These are phyloP conservation scores for Clepsis dumicolana DNA, from an alignment of 2,888 invertebrate genomes.

Conservation along the genomic window DNA sequence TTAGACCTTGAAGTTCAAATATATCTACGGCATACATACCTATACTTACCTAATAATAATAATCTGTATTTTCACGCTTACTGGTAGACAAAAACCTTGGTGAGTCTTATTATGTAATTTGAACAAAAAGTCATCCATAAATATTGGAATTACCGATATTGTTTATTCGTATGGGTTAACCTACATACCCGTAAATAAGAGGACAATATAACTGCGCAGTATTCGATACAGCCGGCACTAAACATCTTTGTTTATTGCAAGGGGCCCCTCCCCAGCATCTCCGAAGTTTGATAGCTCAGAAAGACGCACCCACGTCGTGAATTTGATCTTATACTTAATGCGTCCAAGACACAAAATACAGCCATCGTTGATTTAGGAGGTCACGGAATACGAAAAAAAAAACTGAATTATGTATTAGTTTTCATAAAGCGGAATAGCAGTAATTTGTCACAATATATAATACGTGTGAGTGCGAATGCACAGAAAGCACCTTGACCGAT, in stretches of 20 bases:
- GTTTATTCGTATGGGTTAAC: conserved; percentile 1
- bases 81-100: conserved; percentile 83
- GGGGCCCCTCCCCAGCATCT: conserved; percentile 1
- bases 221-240: not conserved
- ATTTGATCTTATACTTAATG: not conserved
- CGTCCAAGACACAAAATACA: not conserved
- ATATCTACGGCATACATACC: conserved; percentile 41
- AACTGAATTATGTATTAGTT: not conserved
- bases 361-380: not conserved
- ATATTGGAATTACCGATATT: not conserved
- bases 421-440: not conserved
- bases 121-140: conserved; percentile 17
- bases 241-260: conserved; percentile 17
- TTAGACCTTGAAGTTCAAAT: conserved; percentile 49
- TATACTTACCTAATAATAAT: conserved; percentile 54
- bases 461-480: conserved; percentile 26
- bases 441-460: conserved; percentile 20
- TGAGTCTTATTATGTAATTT: conserved; percentile 67
- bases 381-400: not conserved
- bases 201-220: conserved; percentile 22
- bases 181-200: conserved; percentile 8
- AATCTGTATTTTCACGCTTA: conserved; percentile 75
- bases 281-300: not conserved
- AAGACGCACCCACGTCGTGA: not conserved
- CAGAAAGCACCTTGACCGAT: conserved; percentile 51